phyloP scores from a whole-genome alignment of 2,797 vertebrate genomes.

The Coregonus suidteri region DNA sequence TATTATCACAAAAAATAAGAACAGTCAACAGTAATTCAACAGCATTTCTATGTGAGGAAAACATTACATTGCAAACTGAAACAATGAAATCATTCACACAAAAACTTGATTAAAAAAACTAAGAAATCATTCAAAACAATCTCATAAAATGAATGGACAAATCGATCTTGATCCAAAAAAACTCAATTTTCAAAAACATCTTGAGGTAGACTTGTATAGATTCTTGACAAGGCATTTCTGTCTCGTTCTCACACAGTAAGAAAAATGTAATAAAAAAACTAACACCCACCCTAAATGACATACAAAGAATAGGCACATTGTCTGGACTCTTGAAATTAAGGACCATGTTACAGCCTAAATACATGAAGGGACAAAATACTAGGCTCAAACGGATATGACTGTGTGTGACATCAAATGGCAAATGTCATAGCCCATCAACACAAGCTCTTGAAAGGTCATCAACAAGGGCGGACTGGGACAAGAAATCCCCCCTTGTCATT shows the following conservation, averaged over 20 bases:
- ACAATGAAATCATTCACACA: constrained; percentile 28
- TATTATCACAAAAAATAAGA: constrained; percentile 14
- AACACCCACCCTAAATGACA: constrained; percentile 19
- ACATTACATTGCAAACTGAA: constrained; percentile 25
- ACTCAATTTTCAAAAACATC: constrained; percentile 62
- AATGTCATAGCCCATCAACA: constrained; percentile 22
- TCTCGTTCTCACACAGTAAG: constrained; percentile 54
- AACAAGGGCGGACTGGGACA: background rate
- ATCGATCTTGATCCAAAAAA: constrained; percentile 22
- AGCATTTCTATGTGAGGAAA: constrained; percentile 34
- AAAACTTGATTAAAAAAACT: no score
- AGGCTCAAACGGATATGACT: constrained; percentile 33
- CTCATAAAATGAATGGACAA: constrained; percentile 48
- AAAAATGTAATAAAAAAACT: constrained; percentile 43
- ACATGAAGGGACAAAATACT: background rate
- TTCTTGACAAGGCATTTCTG: constrained; percentile 63
- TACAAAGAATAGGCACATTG: constrained; percentile 26
- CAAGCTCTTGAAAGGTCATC: background rate
- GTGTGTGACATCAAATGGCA: constrained; percentile 25
- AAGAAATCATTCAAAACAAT: constrained; percentile 32
- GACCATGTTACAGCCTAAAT: background rate
- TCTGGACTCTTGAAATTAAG: background rate
- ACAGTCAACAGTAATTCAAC: constrained; percentile 5
- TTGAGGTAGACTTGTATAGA: constrained; percentile 84
- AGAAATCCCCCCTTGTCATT: no score